Percentiles rank a stretch among this genome's conserved stretches.
Conservation (phyloP, 2,797 vertebrate species). For the Peromyscus nudipes region DNA sequence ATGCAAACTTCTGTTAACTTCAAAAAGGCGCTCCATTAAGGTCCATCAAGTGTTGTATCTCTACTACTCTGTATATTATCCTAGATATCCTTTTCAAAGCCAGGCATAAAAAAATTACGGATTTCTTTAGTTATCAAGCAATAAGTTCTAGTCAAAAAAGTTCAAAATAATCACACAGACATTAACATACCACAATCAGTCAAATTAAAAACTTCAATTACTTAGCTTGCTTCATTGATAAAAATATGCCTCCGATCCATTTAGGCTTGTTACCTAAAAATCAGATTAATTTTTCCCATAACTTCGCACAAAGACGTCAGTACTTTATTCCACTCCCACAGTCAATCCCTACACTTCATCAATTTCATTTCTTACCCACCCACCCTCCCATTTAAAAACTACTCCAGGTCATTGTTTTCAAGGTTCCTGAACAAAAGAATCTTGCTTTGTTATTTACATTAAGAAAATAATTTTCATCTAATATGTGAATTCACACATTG, state of each 20-base stretch:
- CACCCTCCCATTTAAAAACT: conserved; percentile 41
- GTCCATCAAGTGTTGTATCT: background rate
- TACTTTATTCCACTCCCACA: background rate
- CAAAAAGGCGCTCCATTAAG: conserved; percentile 5
- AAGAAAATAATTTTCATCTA: conserved; percentile 44
- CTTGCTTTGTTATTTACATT: background rate
- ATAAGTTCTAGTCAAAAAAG: conserved; percentile 21
- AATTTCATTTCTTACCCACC: background rate
- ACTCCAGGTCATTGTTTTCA: background rate
- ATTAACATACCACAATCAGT: background rate
- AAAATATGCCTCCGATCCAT: background rate
- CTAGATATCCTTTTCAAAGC: conserved; percentile 41
- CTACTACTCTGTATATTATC: conserved; percentile 42
- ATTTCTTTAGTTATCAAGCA: conserved; percentile 31
- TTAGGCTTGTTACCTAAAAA: conserved; percentile 34
- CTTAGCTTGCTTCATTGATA: conserved; percentile 16
- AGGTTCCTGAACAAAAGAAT: background rate
- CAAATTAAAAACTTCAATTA: conserved; percentile 57
- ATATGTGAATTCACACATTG: conserved; percentile 23
- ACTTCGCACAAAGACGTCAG: conserved; percentile 18
- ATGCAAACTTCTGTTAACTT: conserved; percentile 18
- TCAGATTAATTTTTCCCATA: conserved; percentile 34
- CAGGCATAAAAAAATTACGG: background rate
- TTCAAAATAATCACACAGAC: conserved; percentile 31
- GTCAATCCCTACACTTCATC: background rate